These are phyloP conservation scores for Pogonomyrmex californicus DNA, from an alignment of 1,140 invertebrate genomes.

Conservation along the genomic window DNA sequence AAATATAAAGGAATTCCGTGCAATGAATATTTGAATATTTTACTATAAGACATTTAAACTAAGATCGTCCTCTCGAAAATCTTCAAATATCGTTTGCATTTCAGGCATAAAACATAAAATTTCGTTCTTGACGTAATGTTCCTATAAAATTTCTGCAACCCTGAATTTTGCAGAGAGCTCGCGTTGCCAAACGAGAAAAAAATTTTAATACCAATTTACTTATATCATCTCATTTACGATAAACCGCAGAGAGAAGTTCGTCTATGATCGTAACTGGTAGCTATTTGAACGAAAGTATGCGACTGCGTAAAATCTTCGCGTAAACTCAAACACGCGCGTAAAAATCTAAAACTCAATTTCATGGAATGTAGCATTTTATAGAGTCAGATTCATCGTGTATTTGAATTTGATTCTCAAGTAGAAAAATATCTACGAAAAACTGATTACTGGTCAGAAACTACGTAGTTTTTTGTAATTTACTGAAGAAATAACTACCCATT, in stretches of 20 bases:
- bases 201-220: conserved; percentile 29
- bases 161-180: neutral
- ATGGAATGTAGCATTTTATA: neutral
- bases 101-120: neutral
- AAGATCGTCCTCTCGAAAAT: neutral
- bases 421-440: too few species aligned
- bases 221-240: conserved; percentile 20
- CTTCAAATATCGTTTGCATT: neutral
- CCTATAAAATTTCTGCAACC: neutral
- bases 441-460: too few species aligned
- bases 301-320: conserved; percentile 35
- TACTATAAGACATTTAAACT: neutral
- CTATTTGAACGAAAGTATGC: neutral
- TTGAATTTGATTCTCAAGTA: neutral
- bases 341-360: neutral
- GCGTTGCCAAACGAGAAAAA: neutral
- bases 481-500: too few species aligned
- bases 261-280: conserved; percentile 2
- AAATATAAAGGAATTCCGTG: neutral
- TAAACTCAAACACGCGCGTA: conserved; percentile 23
- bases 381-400: neutral
- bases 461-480: too few species aligned
- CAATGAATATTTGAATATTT: neutral
- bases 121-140: neutral
- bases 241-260: neutral